Percentiles rank a stretch among this genome's conserved stretches.
These are phyloP conservation scores for Camelus dromedarius DNA, from an alignment of 2,113 vertebrate species.

Conservation along the genomic window DNA sequence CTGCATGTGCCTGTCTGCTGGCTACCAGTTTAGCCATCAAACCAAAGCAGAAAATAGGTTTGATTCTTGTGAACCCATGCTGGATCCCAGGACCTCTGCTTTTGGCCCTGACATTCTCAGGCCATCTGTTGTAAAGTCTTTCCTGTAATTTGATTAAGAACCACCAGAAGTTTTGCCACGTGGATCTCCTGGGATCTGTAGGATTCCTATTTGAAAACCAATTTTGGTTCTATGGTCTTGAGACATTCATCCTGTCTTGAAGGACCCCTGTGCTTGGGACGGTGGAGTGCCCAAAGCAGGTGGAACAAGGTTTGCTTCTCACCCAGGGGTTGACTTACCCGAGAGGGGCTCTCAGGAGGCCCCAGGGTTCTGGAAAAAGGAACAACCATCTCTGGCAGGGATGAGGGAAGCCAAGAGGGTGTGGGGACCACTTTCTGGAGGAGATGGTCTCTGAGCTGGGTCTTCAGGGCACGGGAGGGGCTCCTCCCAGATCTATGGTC, in stretches of 20 bases:
- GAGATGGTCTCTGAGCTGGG: not conserved
- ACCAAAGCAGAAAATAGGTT: not conserved
- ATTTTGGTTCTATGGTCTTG: not conserved
- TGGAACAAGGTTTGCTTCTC: not conserved
- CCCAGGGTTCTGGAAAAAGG: not conserved
- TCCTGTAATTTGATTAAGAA: not conserved
- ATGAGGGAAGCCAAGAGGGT: not conserved
- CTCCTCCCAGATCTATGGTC: fast-evolving
- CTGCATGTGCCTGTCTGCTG: not conserved
- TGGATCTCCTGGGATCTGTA: too few species aligned
- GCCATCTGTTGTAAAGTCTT: fast-evolving
- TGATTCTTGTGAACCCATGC: not conserved
- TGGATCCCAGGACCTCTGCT: not conserved
- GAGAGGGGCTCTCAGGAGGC: not conserved
- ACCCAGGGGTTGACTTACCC: not conserved
- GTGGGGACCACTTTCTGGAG: not conserved
- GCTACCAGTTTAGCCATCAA: not conserved
- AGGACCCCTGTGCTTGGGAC: not conserved
- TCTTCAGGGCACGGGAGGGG: not conserved
- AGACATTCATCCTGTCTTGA: not conserved
- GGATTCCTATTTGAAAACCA: not conserved
- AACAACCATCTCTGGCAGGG: fast-evolving
- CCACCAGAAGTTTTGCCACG: not conserved
- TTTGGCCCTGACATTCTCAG: not conserved
- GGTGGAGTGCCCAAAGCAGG: fast-evolving